Percentiles rank a stretch among this genome's conserved stretches.
Evolutionary conservation across 2,888 invertebrate species (phyloP).

Genomic region (Ophraella communa): DNA sequence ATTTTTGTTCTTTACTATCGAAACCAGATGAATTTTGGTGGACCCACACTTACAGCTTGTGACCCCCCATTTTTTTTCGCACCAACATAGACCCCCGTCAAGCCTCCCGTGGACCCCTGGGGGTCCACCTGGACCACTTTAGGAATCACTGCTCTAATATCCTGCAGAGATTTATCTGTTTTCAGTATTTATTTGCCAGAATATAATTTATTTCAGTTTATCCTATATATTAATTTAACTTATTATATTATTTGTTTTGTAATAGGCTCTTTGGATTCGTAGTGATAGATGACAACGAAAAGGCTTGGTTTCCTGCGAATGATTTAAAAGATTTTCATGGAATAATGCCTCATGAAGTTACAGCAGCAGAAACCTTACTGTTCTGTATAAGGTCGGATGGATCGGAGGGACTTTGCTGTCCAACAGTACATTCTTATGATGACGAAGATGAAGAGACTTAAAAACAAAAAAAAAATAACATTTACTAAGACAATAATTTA

Average conservation of each 20-base stretch:
- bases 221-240: too few species aligned
- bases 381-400: conserved; percentile 88
- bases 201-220: too few species aligned
- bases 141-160: too few species aligned
- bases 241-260: conserved; percentile 38
- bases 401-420: conserved; percentile 82
- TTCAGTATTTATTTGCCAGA: too few species aligned
- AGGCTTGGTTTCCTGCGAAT: conserved; percentile 90
- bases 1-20: too few species aligned
- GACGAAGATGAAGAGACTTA: conserved; percentile 53
- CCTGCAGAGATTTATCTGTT: too few species aligned
- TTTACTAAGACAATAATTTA: conserved; percentile 7
- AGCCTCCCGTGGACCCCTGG: too few species aligned
- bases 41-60: too few species aligned
- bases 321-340: conserved; percentile 90
- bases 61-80: too few species aligned
- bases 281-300: conserved; percentile 86
- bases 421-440: conserved; percentile 67
- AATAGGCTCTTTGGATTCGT: conserved; percentile 77
- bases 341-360: conserved; percentile 83
- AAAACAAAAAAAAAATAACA: conserved; percentile 9
- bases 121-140: too few species aligned
- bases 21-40: too few species aligned
- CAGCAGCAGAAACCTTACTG: conserved; percentile 75
- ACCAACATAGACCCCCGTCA: too few species aligned